Conservation (phyloP, 2,113 vertebrate genomes). For the Aldabrachelys gigantea region DNA sequence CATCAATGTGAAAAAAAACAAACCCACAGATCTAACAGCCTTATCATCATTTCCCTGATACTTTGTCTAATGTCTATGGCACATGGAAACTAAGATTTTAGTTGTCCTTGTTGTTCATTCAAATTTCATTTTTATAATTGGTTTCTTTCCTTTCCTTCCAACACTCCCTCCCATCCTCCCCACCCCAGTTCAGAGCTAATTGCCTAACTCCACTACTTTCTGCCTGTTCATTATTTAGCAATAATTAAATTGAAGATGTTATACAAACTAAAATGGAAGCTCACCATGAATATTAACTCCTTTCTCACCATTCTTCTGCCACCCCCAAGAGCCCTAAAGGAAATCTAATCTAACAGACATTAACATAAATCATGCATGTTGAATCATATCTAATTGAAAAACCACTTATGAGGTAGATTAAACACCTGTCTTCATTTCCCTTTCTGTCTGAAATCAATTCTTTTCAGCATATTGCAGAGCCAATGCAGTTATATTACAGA, state of each 20-base stretch:
- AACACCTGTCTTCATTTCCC: neutral
- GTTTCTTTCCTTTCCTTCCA: neutral
- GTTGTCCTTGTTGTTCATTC: neutral
- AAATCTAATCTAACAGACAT: neutral
- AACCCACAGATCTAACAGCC: neutral
- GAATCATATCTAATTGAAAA: neutral
- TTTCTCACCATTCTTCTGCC: neutral
- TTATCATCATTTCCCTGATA: neutral
- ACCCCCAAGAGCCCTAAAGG: neutral
- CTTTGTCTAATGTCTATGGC: neutral
- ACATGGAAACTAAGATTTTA: rapidly evolving
- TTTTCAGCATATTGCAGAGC: neutral
- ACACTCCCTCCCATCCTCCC: neutral
- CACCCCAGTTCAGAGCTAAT: neutral
- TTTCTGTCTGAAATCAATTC: neutral
- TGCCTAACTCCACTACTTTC: neutral
- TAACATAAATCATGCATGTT: neutral
- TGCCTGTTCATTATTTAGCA: neutral
- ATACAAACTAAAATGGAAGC: neutral
- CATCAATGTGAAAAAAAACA: rapidly evolving
- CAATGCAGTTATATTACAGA: rapidly evolving
- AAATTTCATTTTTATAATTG: rapidly evolving
- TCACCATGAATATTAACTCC: neutral
- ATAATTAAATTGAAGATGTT: neutral
- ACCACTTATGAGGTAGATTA: neutral